phyloP scores from a whole-genome alignment of 2,113 vertebrate genomes.

The Tychaedon coryphoeus region DNA sequence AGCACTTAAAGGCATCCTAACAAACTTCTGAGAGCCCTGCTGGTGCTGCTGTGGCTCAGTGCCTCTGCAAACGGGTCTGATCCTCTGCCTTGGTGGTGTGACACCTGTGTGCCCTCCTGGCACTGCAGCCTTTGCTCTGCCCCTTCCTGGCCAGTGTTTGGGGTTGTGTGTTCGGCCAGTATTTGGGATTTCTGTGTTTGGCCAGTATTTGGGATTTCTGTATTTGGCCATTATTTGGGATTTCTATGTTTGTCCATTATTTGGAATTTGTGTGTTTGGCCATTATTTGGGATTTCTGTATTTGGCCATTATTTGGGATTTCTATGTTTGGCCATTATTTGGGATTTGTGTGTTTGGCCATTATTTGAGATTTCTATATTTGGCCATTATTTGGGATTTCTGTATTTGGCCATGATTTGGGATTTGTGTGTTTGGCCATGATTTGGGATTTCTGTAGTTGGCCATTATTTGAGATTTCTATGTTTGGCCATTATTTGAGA shows the following conservation, averaged over 20 bases:
- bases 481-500: background rate
- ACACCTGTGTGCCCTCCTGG: background rate
- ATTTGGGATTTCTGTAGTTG: background rate
- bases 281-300: background rate
- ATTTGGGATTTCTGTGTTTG: background rate
- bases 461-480: background rate
- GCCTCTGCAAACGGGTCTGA: background rate
- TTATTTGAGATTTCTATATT: background rate
- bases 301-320: background rate
- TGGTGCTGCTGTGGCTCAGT: background rate
- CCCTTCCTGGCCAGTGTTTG: constrained; percentile 36
- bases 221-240: background rate
- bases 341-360: background rate
- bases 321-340: background rate
- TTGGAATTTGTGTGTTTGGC: background rate
- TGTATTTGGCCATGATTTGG: constrained; percentile 44
- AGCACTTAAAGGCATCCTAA: background rate
- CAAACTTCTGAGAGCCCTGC: background rate
- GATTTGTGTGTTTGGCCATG: background rate
- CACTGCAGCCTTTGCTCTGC: background rate
- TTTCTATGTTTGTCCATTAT: background rate
- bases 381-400: too few species aligned
- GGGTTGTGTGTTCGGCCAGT: background rate
- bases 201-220: background rate
- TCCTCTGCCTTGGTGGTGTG: background rate